Base-by-base conservation (phyloP, 53 echinoderm and acorn worm species). In the Antedon mediterranea region DNA sequence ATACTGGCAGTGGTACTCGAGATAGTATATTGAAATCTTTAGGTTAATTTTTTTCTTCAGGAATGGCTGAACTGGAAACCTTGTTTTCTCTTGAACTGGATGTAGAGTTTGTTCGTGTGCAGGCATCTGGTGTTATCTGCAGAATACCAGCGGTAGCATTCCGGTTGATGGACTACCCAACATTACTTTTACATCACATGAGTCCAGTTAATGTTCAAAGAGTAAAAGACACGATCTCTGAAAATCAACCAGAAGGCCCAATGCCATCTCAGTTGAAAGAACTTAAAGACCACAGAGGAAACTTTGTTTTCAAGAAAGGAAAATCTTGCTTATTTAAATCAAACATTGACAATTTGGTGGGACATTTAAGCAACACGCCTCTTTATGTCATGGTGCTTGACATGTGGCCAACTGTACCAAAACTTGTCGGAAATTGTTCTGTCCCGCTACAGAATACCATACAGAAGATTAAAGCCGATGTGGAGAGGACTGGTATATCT, bases 11-110 rank as follows among this genome's bases (percentile, higher is more conserved):
- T n/a, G n/a, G n/a, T n/a, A n/a, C n/a, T n/a, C n/a, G n/a, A n/a
- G n/a, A n/a, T n/a, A n/a, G n/a, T n/a, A n/a, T n/a, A n/a, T n/a
- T n/a, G n/a, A n/a, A n/a, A n/a, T n/a, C n/a, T n/a, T n/a, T n/a
- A 37, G 11, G 37, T 37, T 37, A 3, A 57, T 57, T 57, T 57
- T 57, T 57, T 57, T 18, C 11, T 37, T 37, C 14, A 18, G 23
- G 57, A 37, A 89, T 89, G 89, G 84, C 43, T 74, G 75, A 71
- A 6, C 41, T 72, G 28, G 89, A 94, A 76, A 82, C 89, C 8
- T 34, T 94, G 72, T 95, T 95, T 76, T 95, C 97, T 31, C 78
- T 95, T 31, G 97, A 95, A 71, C 75, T 95, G 75, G 97, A 89
- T 0, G 90, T 95, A 29, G 85, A 95, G 41, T 85, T 81, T 11